Evolutionary conservation across 2,888 invertebrate genomes (phyloP).

Genomic region (Schizotus pectinicornis): DNA sequence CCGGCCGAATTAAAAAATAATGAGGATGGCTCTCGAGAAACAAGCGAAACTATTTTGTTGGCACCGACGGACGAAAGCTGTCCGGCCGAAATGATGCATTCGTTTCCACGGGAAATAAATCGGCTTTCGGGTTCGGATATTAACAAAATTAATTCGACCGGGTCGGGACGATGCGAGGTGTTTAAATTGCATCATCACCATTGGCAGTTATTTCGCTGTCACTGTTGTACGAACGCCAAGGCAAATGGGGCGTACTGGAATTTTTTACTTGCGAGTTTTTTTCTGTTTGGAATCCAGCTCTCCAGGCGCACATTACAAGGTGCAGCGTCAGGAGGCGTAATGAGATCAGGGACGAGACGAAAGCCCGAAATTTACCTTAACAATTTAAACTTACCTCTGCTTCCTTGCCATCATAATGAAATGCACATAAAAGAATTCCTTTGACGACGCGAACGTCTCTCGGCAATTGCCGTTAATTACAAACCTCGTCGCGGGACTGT

Average conservation of each 20-base stretch:
- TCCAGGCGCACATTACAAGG: too few relatives aligned
- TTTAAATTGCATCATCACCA: too few relatives aligned
- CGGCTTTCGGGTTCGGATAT: background rate
- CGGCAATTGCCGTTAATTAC: too few relatives aligned
- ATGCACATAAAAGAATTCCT: slow-evolving; percentile 23
- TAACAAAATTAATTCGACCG: slow-evolving; percentile 3
- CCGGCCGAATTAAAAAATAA: background rate
- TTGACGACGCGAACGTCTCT: background rate
- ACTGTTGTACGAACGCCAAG: too few relatives aligned
- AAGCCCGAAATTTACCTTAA: slow-evolving; percentile 15
- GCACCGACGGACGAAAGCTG: background rate
- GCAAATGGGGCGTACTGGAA: too few relatives aligned
- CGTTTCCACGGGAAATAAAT: slow-evolving; percentile 2
- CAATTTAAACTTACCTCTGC: slow-evolving; percentile 17
- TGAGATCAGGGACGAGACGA: too few relatives aligned
- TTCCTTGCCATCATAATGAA: slow-evolving; percentile 19
- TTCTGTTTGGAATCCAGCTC: too few relatives aligned
- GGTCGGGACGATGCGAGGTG: too few relatives aligned
- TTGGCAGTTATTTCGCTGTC: too few relatives aligned
- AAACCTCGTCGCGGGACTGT: too few relatives aligned
- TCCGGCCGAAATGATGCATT: slow-evolving; percentile 3
- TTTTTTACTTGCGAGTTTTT: too few relatives aligned
- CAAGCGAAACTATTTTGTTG: slow-evolving; percentile 1
- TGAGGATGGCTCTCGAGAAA: slow-evolving; percentile 2
- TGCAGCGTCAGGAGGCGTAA: too few relatives aligned